These are phyloP conservation scores for Acanthopleura granulata DNA, from an alignment of 2,888 invertebrate genomes.

Conservation along the genomic window DNA sequence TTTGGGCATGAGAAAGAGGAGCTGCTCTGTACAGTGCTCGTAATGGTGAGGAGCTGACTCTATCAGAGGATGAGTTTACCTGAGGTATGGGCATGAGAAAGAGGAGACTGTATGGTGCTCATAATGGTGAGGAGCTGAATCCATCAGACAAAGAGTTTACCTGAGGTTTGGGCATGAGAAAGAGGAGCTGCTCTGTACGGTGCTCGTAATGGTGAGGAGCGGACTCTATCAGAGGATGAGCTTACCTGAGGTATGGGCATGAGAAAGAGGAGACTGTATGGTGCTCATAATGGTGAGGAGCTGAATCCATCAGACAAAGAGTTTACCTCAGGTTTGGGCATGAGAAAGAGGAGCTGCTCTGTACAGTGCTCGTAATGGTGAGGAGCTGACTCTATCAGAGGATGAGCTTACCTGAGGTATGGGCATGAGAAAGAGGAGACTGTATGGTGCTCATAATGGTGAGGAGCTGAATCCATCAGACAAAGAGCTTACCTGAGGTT, in stretches of 20 bases:
- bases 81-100: conserved; percentile 87
- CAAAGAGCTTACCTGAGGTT: conserved; percentile 80
- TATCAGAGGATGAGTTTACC: conserved; percentile 73
- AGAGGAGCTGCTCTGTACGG: no score
- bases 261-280: conserved; percentile 67
- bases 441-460: conserved; percentile 45
- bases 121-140: conserved; percentile 56
- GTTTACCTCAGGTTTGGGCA: conserved; percentile 89
- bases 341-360: conserved; percentile 70
- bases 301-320: conserved; percentile 42
- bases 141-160: conserved; percentile 39
- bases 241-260: conserved; percentile 90
- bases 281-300: conserved; percentile 58
- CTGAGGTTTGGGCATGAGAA: conserved; percentile 19
- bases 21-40: conserved; percentile 54
- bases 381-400: conserved; percentile 50
- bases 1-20: conserved; percentile 80
- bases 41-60: conserved; percentile 58
- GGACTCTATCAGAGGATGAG: neutral
- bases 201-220: conserved; percentile 47
- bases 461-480: conserved; percentile 19
- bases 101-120: conserved; percentile 55
- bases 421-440: no score
- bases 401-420: no score
- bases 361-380: conserved; percentile 58